Conservation (phyloP, 1,140 invertebrate genomes). For the Bombus terrestris region DNA sequence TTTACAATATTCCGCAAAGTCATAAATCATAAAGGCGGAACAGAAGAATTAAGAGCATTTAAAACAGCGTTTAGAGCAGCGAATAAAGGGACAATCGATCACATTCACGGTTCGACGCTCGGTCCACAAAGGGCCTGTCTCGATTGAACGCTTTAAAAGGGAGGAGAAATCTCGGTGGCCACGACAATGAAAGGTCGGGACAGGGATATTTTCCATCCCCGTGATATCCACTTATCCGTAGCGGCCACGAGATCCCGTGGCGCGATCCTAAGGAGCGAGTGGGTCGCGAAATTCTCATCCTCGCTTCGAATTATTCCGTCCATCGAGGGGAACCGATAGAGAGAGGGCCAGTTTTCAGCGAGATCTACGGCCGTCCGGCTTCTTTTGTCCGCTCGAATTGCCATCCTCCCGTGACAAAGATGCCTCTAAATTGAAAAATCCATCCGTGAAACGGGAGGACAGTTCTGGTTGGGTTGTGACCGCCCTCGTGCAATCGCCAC, state of each 20-base stretch:
- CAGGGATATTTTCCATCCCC: constrained; percentile 52
- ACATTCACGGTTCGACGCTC: constrained; percentile 61
- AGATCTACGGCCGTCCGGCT: constrained; percentile 44
- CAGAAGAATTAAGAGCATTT: background rate
- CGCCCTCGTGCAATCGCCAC: background rate
- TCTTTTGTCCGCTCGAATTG: constrained; percentile 66
- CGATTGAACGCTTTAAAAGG: constrained; percentile 35
- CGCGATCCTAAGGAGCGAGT: constrained; percentile 10
- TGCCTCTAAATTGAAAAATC: constrained; percentile 67
- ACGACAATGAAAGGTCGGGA: constrained; percentile 46
- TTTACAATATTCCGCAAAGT: background rate
- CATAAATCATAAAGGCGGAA: background rate
- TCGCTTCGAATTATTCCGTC: constrained; percentile 71
- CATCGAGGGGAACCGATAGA: constrained; percentile 38
- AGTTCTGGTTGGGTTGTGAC: background rate
- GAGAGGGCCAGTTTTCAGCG: constrained; percentile 58
- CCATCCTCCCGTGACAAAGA: constrained; percentile 57
- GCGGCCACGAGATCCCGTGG: constrained; percentile 26
- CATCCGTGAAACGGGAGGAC: constrained; percentile 56
- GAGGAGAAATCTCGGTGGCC: constrained; percentile 41
- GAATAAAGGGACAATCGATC: constrained; percentile 61
- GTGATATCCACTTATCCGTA: constrained; percentile 63
- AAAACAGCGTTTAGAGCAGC: constrained; percentile 23
- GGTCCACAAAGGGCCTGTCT: constrained; percentile 43
- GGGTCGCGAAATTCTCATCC: constrained; percentile 73